These are phyloP conservation scores for Caenorhabditis japonica DNA, from an alignment of 2,888 invertebrate species.

Conservation along the genomic window DNA sequence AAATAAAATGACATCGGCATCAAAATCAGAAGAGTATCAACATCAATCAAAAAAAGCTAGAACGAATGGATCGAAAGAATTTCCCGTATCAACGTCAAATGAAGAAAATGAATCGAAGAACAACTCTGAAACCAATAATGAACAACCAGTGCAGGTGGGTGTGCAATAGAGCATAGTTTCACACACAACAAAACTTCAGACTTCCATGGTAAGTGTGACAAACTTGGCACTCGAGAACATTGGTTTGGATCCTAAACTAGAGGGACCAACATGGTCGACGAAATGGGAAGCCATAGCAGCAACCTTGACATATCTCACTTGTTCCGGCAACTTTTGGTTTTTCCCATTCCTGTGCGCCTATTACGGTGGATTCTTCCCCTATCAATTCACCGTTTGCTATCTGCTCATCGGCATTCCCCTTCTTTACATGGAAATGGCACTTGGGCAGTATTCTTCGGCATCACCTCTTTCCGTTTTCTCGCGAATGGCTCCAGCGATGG, in stretches of 20 bases:
- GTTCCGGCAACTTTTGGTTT: constrained; percentile 51
- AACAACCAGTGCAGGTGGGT: constrained; percentile 17
- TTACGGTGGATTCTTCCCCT: constrained; percentile 50
- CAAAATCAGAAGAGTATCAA: too few species aligned
- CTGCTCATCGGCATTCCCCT: constrained; percentile 55
- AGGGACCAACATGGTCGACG: constrained; percentile 33
- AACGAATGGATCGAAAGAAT: constrained; percentile 18
- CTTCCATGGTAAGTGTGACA: constrained; percentile 28
- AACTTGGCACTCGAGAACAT: constrained; percentile 42
- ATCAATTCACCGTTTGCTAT: constrained; percentile 50
- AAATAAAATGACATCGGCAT: constrained; percentile 13
- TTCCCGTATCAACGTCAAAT: background rate
- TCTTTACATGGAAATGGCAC: constrained; percentile 59
- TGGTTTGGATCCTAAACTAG: constrained; percentile 30
- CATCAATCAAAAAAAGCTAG: constrained; percentile 12
- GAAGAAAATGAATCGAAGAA: background rate
- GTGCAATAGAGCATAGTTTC: background rate
- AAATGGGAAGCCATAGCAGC: constrained; percentile 46
- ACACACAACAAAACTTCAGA: too few species aligned
- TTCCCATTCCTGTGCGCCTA: constrained; percentile 46
- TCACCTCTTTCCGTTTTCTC: constrained; percentile 50
- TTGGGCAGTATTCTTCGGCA: constrained; percentile 61
- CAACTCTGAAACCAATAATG: background rate
- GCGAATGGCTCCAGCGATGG: constrained; percentile 52
- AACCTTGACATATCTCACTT: constrained; percentile 35